Evolutionary conservation across 2,113 vertebrate genomes (phyloP).

Genomic region (Saimiri boliviensis): DNA sequence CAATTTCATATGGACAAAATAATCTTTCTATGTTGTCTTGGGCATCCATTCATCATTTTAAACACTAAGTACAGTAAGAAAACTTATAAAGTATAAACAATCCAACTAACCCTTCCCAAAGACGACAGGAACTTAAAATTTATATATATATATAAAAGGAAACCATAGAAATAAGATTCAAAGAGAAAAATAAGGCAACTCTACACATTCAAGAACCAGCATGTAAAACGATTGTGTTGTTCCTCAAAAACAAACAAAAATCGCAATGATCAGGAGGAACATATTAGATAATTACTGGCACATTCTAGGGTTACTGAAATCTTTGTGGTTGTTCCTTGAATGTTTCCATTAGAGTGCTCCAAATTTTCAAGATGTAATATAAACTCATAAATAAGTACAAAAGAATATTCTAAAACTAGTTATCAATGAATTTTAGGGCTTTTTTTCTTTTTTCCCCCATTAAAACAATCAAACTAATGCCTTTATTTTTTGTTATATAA

Average conservation of each 20-base stretch:
- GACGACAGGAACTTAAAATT: not conserved
- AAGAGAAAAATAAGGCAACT: not conserved
- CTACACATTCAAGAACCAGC: not conserved
- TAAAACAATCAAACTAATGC: not conserved
- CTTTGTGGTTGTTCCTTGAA: not conserved
- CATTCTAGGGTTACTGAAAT: not conserved
- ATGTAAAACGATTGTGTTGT: not conserved
- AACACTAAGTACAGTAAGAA: not conserved
- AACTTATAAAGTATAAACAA: not conserved
- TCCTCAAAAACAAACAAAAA: not conserved
- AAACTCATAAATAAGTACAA: constrained; percentile 7
- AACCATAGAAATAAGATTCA: not conserved
- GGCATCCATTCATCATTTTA: not conserved
- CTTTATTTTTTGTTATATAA: not conserved
- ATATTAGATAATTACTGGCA: not conserved
- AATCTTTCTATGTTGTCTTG: not conserved
- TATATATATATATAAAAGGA: not conserved
- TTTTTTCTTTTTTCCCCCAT: not conserved
- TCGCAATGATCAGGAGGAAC: not conserved
- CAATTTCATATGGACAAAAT: not conserved
- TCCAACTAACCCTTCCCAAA: not conserved
- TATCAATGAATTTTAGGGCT: not conserved
- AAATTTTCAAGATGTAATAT: constrained; percentile 30
- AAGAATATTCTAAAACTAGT: not conserved
- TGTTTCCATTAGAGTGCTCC: not conserved